Evolutionary conservation across 1,140 invertebrate genomes (phyloP).

Genomic region (Carposina sasakii): DNA sequence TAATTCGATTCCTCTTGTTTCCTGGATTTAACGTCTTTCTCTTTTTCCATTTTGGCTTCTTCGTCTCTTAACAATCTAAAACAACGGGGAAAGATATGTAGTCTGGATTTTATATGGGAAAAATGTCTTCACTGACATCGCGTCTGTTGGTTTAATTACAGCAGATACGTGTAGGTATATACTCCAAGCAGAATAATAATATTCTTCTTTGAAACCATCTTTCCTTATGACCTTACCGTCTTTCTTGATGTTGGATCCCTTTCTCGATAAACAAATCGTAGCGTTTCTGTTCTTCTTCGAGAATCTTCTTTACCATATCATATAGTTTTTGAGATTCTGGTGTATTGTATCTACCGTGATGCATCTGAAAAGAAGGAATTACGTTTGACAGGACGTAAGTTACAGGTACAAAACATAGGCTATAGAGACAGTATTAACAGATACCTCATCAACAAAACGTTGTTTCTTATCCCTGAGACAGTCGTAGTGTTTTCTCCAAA

Average conservation of each 20-base stretch:
- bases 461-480: background rate
- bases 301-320: slow-evolving; percentile 22
- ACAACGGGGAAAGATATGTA: too few species aligned
- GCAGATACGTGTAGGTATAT: too few species aligned
- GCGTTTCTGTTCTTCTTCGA: slow-evolving; percentile 22
- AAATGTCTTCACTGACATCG: too few species aligned
- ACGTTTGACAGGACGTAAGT: background rate
- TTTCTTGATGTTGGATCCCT: slow-evolving; percentile 18
- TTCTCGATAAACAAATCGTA: slow-evolving; percentile 33
- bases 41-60: too few species aligned
- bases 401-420: background rate
- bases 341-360: slow-evolving; percentile 9
- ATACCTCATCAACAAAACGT: background rate
- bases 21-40: too few species aligned
- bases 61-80: too few species aligned
- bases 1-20: too few species aligned
- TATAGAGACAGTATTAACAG: background rate
- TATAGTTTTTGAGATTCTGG: slow-evolving; percentile 4
- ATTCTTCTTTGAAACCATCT: too few species aligned
- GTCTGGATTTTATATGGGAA: too few species aligned
- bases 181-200: too few species aligned
- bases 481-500: slow-evolving; percentile 5
- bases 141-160: too few species aligned
- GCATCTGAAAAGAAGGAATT: slow-evolving; percentile 3
- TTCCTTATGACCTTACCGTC: slow-evolving; percentile 16